Conservation (phyloP, 2,888 invertebrate species). For the Chouioia cunea region DNA sequence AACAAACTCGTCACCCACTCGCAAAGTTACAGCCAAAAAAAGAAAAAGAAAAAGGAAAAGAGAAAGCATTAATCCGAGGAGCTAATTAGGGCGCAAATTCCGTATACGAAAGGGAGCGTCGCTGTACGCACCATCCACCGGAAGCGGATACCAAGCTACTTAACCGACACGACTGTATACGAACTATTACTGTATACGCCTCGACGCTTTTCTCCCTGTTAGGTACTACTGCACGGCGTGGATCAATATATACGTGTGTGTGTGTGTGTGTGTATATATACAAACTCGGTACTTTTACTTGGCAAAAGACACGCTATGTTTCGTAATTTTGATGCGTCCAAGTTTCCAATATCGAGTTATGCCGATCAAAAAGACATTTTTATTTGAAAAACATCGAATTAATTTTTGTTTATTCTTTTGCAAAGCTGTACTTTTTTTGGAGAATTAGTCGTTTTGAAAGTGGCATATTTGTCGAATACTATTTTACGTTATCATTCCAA, state of each 20-base stretch:
- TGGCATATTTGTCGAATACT: too few relatives aligned
- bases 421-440: too few relatives aligned
- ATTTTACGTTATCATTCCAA: too few relatives aligned
- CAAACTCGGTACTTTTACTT: too few relatives aligned
- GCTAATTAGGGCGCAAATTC: slow-evolving; percentile 3
- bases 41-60: background rate
- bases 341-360: too few relatives aligned
- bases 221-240: slow-evolving; percentile 8
- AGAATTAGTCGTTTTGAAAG: too few relatives aligned
- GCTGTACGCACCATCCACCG: slow-evolving; percentile 35
- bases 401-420: too few relatives aligned
- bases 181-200: slow-evolving; percentile 35
- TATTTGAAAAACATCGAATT: too few relatives aligned
- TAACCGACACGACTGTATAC: slow-evolving; percentile 49
- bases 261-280: too few relatives aligned
- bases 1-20: slow-evolving; percentile 2
- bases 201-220: slow-evolving; percentile 49
- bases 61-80: background rate
- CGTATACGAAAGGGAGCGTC: background rate
- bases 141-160: slow-evolving; percentile 51
- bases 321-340: too few relatives aligned
- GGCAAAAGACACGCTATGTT: too few relatives aligned
- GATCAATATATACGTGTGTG: slow-evolving; percentile 10
- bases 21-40: background rate
- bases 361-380: too few relatives aligned